Conservation (phyloP, 2,797 vertebrate species). For the Erethizon dorsatum region DNA sequence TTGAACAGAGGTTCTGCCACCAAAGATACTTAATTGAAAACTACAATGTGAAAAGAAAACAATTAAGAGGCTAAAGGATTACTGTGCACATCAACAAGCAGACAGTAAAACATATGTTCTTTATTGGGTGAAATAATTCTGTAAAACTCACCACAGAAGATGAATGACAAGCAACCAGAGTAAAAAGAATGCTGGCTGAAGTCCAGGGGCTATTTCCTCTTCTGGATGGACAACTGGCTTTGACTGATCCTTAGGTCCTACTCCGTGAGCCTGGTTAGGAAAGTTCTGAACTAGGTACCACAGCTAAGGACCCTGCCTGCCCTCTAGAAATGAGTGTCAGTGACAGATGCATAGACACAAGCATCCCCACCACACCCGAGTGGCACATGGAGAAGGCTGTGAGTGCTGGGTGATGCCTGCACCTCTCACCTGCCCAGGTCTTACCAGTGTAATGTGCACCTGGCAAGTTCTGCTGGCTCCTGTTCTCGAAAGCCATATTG, state of each 20-base stretch:
- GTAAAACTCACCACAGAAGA: background rate
- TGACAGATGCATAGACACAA: fast-evolving
- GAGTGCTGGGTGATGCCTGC: fast-evolving
- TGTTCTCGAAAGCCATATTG: no score
- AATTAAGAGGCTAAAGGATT: slow-evolving; percentile 74
- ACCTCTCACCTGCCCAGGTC: background rate
- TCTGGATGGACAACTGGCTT: background rate
- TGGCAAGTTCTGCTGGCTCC: background rate
- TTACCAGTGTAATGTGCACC: fast-evolving
- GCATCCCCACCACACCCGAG: no score
- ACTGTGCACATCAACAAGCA: slow-evolving; percentile 49
- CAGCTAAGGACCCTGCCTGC: background rate
- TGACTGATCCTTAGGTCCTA: background rate
- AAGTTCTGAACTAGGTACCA: background rate
- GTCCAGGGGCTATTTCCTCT: fast-evolving
- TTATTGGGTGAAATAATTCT: slow-evolving; percentile 50
- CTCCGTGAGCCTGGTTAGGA: no score
- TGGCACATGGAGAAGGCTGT: fast-evolving
- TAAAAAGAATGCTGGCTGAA: background rate
- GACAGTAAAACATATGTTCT: slow-evolving; percentile 73
- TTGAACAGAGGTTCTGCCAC: slow-evolving; percentile 56
- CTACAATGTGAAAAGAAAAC: background rate
- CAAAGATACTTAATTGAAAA: slow-evolving; percentile 76
- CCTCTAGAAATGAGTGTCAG: background rate
- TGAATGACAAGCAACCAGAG: background rate